Conservation (phyloP, 2,888 invertebrate genomes). For the Coenonympha glycerion region DNA sequence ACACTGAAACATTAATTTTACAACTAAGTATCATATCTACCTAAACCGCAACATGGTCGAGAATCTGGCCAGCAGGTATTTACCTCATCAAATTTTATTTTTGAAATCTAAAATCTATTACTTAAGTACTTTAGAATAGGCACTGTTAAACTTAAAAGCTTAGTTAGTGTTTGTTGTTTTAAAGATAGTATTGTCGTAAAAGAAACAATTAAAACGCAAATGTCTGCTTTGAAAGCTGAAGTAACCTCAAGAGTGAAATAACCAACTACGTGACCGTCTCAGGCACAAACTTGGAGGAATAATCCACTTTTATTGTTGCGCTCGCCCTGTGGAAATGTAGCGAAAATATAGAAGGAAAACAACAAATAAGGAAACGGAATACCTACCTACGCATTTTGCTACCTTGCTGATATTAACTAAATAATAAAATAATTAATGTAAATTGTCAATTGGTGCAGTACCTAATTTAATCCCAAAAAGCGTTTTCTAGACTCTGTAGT, state of each 20-base stretch:
- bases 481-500: no score
- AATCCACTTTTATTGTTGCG: constrained; percentile 14
- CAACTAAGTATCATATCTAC: no score
- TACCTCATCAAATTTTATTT: no score
- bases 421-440: background rate
- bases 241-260: constrained; percentile 27
- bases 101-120: background rate
- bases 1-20: no score
- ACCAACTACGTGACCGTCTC: constrained; percentile 25
- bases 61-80: no score
- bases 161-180: constrained; percentile 9
- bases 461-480: no score
- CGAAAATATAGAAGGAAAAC: constrained; percentile 5
- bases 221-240: constrained; percentile 23
- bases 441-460: background rate
- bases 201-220: constrained; percentile 30
- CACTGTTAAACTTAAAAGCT: background rate
- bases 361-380: no score
- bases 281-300: constrained; percentile 19
- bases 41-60: no score
- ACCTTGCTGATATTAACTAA: constrained; percentile 3
- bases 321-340: constrained; percentile 5
- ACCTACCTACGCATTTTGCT: no score
- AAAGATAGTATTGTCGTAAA: constrained; percentile 26
- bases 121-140: background rate